Base-by-base conservation (phyloP, 1,140 invertebrate species). In the Calosoma granatense region DNA sequence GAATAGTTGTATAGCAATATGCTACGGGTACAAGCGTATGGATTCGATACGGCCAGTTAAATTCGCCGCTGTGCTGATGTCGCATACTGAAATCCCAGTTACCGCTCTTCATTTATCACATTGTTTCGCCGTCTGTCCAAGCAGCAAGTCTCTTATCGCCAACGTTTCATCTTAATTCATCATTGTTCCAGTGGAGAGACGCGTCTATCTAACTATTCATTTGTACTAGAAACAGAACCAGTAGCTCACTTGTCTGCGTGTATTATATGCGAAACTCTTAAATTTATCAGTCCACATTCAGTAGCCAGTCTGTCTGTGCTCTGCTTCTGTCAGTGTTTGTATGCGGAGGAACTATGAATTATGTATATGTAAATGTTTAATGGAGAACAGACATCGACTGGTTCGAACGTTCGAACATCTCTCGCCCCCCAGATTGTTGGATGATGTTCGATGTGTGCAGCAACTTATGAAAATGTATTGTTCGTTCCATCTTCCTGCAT, bases 101-200 rank as follows among this genome's bases (percentile, higher is more conserved):
- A 17, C 41, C 41, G 4, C 4, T 17, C 17, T 47, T 17, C 41
- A 47, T 47, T 47, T 47, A 47, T 47, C 41, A 47, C 41, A 47
- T 47, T 47, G 51, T 54, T 30, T 22, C 41, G 54, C 54, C 39
- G 51, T 59, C 58, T 54, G 54, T 54, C 22, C 15, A 14, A 3
- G 22, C n/a, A n/a, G n/a, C n/a, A n/a, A n/a, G 57, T 20, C 54
- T 22, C 51, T 60, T 60, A 60, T 60, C 59, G 26, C 26, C 41
- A 43, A 17, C 52, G 56, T 58, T 60, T 55, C 53, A 58, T 60
- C 59, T 60, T 55, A 60, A 60, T 60, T 57, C 59, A 60, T 60
- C 59, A 60, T 60, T 57, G 59, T 60, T 60, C 51, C 51, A 57
- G 6, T 20, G 17, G 51, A 43, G 23, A 41, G 26, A 14, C 26